Evolutionary conservation across 2,888 invertebrate species (phyloP).

Genomic region (Lithosia quadra): DNA sequence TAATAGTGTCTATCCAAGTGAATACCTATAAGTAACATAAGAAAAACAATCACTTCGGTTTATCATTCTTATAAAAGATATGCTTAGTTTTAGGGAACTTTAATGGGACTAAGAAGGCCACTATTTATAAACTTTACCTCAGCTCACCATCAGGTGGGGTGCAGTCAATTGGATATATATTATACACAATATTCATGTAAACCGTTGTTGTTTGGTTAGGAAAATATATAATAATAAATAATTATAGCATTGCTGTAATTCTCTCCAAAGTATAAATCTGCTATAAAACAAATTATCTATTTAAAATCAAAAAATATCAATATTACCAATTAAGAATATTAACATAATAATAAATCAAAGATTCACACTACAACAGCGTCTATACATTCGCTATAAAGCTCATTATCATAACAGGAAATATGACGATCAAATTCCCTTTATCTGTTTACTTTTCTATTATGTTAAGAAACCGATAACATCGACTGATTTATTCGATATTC

Average conservation of each 20-base stretch:
- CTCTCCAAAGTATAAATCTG: not conserved
- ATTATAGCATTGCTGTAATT: too few relatives aligned
- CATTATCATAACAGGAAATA: conserved; percentile 42
- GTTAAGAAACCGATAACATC: conserved; percentile 39
- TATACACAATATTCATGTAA: too few relatives aligned
- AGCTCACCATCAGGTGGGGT: too few relatives aligned
- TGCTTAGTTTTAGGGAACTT: not conserved
- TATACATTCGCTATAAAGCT: conserved; percentile 14
- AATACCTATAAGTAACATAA: too few relatives aligned
- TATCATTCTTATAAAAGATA: not conserved
- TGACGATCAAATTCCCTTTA: conserved; percentile 35
- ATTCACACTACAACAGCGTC: conserved; percentile 3
- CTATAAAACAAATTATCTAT: conserved; percentile 14
- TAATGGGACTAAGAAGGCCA: too few relatives aligned
- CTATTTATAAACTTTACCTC: too few relatives aligned
- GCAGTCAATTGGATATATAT: too few relatives aligned
- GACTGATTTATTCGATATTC: conserved; percentile 42
- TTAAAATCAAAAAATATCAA: conserved; percentile 15
- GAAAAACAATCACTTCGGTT: too few relatives aligned
- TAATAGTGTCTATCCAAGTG: too few relatives aligned
- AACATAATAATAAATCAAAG: conserved; percentile 11
- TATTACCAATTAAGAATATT: conserved; percentile 7
- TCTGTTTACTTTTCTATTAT: conserved; percentile 41
- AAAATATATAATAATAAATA: too few relatives aligned
- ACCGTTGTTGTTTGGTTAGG: too few relatives aligned